Conservation (phyloP, 2,888 invertebrate genomes). For the Himalopsyche tibetana region DNA sequence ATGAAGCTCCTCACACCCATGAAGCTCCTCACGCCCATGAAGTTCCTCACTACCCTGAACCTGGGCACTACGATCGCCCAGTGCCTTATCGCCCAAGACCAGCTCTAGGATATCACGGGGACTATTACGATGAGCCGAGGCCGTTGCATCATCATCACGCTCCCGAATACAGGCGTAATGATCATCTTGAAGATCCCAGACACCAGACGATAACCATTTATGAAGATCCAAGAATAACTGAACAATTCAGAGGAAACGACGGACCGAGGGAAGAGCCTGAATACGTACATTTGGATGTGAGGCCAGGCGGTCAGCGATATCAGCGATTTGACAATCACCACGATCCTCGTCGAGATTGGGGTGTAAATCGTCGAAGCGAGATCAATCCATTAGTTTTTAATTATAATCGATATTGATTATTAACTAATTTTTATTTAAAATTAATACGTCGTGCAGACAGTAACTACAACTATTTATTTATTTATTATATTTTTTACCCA, state of each 20-base stretch:
- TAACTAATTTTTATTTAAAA: not conserved
- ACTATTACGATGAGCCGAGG: constrained; percentile 61
- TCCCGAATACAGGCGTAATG: constrained; percentile 46
- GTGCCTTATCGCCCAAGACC: constrained; percentile 72
- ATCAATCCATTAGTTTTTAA: constrained; percentile 76
- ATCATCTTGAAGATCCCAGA: constrained; percentile 69
- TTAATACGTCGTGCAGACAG: constrained; percentile 19
- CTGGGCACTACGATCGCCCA: constrained; percentile 73
- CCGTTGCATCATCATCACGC: constrained; percentile 46
- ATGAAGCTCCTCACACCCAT: constrained; percentile 69
- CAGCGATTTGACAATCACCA: constrained; percentile 75
- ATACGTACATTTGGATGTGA: constrained; percentile 72
- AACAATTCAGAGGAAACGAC: constrained; percentile 72
- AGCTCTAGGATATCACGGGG: constrained; percentile 45
- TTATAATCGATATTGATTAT: constrained; percentile 72
- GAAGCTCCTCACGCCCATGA: constrained; percentile 69
- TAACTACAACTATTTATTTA: constrained; percentile 55
- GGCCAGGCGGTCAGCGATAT: constrained; percentile 74
- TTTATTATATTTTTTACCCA: constrained; percentile 44
- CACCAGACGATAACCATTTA: constrained; percentile 77
- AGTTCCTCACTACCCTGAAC: constrained; percentile 69
- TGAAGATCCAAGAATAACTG: constrained; percentile 75
- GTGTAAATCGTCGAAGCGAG: constrained; percentile 72
- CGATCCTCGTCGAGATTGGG: constrained; percentile 70
- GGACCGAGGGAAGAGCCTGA: constrained; percentile 72